Evolutionary conservation across 2,797 vertebrate genomes (phyloP), one percentile per base, ranked within the genome.

Genomic region (Myoxocephalus aenaeus): DNA sequence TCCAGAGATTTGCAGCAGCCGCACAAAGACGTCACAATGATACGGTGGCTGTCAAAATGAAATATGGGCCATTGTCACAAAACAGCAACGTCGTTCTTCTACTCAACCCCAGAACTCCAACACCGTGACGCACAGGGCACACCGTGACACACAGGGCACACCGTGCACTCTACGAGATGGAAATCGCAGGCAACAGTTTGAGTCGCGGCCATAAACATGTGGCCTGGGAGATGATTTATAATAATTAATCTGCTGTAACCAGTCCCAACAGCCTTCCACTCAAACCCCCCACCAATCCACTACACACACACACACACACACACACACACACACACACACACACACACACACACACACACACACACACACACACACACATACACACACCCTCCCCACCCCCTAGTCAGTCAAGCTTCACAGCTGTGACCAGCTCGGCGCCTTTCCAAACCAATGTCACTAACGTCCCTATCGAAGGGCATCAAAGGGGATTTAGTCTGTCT

Each of bases 201-300:
- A 83, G 61, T 79, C 76, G 85, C 72, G 72, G 84, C 70, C 59
- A 73, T 91, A 88, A 92, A 90, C 90, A 91, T 87, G 86, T 82
- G 86, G 73, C 87, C 87, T 65, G 51, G 68, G 80, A 91, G 81
- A 92, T 94, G 90, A 93, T 94, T 94, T 93, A 94, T 92, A 69
- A 87, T 93, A 93, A 95, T 94, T 94, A 95, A 95, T 95, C 93
- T 73, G 48, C 77, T 83, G 76, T 78, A 83, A 93, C 90, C 92
- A 81, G 89, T 83, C 79, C 58, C 53, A 73, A 84, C 56, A 80
- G 57, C 74, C 64, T 82, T 77, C 73, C 32, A 22, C 70, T 79
- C 80, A 83, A 74, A 77, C 81, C 80, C 71, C 56, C 64, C 22
- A 64, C 63, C 85, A 80, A 81, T 86, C 77, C 81, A 53, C 57